Conservation (phyloP, 1,140 invertebrate genomes). For the Camponotus vicinus region DNA sequence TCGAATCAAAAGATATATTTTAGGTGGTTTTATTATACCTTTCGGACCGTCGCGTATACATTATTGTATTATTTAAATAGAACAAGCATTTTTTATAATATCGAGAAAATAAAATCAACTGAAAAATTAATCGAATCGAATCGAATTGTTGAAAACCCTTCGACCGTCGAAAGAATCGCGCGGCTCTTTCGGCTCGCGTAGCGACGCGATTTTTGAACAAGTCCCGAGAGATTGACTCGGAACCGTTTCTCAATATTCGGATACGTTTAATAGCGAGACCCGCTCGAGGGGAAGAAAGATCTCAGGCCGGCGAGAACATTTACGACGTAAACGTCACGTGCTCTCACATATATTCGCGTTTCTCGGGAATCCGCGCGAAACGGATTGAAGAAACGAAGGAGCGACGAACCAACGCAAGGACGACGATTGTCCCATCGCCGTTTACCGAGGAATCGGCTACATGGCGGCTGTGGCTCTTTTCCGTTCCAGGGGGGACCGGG, state of each 20-base stretch:
- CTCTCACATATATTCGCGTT: constrained; percentile 47
- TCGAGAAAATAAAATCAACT: background rate
- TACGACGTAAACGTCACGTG: constrained; percentile 10
- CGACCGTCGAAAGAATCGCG: constrained; percentile 29
- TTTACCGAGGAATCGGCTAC: constrained; percentile 14
- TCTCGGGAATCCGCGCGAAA: constrained; percentile 1
- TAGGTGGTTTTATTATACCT: background rate
- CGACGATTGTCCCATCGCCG: constrained; percentile 24
- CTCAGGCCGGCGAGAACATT: constrained; percentile 46
- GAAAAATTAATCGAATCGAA: background rate
- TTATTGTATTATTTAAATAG: background rate
- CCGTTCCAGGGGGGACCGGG: constrained; percentile 3
- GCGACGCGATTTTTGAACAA: constrained; percentile 26
- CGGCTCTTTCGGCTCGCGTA: constrained; percentile 31
- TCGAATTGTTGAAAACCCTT: constrained; percentile 23
- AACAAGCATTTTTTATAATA: background rate
- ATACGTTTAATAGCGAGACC: constrained; percentile 44
- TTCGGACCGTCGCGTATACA: background rate
- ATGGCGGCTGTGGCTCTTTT: background rate
- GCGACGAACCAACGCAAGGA: constrained; percentile 17
- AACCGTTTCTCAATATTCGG: constrained; percentile 31
- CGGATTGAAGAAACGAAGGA: constrained; percentile 20
- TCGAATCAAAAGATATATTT: background rate
- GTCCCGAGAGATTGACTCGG: constrained; percentile 9
- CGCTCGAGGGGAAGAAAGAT: constrained; percentile 14